Conservation (phyloP, 2,797 vertebrate species). For the Hemitrygon akajei region DNA sequence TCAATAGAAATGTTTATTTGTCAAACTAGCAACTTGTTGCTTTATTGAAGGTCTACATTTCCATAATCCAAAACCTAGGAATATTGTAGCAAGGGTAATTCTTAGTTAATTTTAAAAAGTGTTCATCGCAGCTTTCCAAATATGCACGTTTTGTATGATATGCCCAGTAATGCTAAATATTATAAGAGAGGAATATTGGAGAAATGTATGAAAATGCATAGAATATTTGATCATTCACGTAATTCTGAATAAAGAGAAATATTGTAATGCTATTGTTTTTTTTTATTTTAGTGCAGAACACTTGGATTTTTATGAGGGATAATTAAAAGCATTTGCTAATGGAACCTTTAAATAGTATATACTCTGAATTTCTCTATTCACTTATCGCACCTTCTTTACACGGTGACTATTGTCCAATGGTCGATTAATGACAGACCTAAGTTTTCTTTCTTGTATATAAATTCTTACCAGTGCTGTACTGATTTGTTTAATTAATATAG, state of each 20-base stretch:
- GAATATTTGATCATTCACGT: slow-evolving; percentile 33
- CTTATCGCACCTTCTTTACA: background rate
- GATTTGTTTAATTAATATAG: background rate
- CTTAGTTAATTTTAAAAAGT: background rate
- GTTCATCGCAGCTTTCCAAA: slow-evolving; percentile 29
- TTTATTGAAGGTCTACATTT: background rate
- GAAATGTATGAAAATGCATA: slow-evolving; percentile 23
- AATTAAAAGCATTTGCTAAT: background rate
- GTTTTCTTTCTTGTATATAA: background rate
- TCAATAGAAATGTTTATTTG: background rate
- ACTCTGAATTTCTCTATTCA: background rate
- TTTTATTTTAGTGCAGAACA: background rate
- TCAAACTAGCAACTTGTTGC: slow-evolving; percentile 8
- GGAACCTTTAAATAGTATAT: background rate
- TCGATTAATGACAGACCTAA: background rate
- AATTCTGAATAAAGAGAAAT: slow-evolving; percentile 30
- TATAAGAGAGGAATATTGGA: slow-evolving; percentile 23
- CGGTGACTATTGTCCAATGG: too few species aligned
- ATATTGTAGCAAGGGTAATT: slow-evolving; percentile 7
- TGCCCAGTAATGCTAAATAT: slow-evolving; percentile 15
- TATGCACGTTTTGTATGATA: slow-evolving; percentile 32
- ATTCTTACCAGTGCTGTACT: background rate
- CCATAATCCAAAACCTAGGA: background rate
- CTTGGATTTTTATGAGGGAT: background rate
- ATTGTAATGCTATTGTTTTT: background rate